Evolutionary conservation across 2,797 vertebrate genomes (phyloP).

Genomic region (Sebastes itinus): DNA sequence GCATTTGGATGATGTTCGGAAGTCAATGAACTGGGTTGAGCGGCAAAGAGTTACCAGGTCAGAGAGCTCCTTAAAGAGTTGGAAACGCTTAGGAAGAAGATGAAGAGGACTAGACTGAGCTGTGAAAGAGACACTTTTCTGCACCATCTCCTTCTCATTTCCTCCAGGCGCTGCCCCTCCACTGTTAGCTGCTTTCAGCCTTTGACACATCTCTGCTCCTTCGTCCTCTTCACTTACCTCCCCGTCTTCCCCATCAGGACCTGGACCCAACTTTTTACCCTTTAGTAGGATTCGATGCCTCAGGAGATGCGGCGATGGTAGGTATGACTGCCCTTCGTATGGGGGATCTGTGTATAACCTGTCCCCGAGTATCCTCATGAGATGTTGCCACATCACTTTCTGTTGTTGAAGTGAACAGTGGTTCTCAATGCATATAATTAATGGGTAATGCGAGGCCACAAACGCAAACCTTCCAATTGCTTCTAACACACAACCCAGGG

Average conservation of each 20-base stretch:
- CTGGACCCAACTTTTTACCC: slow-evolving; percentile 86
- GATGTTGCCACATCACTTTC: slow-evolving; percentile 87
- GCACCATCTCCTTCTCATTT: slow-evolving; percentile 62
- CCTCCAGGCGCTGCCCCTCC: slow-evolving; percentile 53
- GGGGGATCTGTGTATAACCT: slow-evolving; percentile 84
- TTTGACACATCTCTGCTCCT: slow-evolving; percentile 90
- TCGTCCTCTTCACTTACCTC: slow-evolving; percentile 94
- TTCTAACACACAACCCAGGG: slow-evolving; percentile 89
- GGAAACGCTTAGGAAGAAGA: slow-evolving; percentile 66
- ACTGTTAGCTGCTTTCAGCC: slow-evolving; percentile 69
- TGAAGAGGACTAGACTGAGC: slow-evolving; percentile 39
- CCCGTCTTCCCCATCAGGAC: slow-evolving; percentile 82
- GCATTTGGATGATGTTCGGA: slow-evolving; percentile 85
- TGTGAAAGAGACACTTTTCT: slow-evolving; percentile 58
- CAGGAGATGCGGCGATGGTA: slow-evolving; percentile 89
- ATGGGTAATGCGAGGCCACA: slow-evolving; percentile 90
- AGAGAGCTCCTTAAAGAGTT: slow-evolving; percentile 89
- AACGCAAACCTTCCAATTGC: slow-evolving; percentile 91
- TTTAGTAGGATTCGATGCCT: slow-evolving; percentile 90
- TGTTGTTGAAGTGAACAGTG: slow-evolving; percentile 92
- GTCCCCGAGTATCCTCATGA: slow-evolving; percentile 87
- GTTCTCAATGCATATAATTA: slow-evolving; percentile 93
- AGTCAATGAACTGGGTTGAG: slow-evolving; percentile 88
- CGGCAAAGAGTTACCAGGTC: slow-evolving; percentile 91
- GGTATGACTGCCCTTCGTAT: slow-evolving; percentile 83